Evolutionary conservation across 2,888 invertebrate genomes (phyloP), one percentile per base, ranked within the genome.

Genomic region (Seira sanloemensis): DNA sequence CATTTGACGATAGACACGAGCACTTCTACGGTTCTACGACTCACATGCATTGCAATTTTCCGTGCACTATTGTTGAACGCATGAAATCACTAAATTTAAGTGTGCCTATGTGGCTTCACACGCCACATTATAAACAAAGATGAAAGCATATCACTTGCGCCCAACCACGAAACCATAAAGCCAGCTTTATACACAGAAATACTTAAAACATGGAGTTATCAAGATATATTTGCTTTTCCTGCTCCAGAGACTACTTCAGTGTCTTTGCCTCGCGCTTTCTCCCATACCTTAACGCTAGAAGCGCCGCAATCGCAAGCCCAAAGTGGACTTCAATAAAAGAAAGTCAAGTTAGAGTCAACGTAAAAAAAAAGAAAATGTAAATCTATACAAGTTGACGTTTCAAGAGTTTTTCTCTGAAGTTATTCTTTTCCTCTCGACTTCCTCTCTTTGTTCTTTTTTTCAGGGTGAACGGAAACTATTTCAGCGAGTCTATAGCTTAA

Each of bases 321-420:
- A n/a, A 4, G 4, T 37, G 37, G 37, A 37, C 37, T 37, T 58
- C 24, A 58, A 16, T 26, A 24, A 23, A 73, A 24, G 4, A n/a
- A 24, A 23, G 58, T 24, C n/a, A n/a, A 26, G 26, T 50, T 9
- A n/a, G 24, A 58, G 58, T 37, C 37, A 74, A 80, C 74, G 62
- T 50, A 74, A 66, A 67, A 68, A 58, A 80, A 72, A 67, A 68
- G 54, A 80, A 72, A 80, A 80, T 80, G 80, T 80, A 80, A 80
- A 80, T 80, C 80, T 80, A 67, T 54, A 37, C 37, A 67, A 37
- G 68, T 74, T 74, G 80, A 80, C 68, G 74, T 74, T 68, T 74
- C 69, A 54, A 54, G 58, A 37, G 46, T 78, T 37, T 79, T 79
- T 73, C n/a, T n/a, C 66, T 66, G 37, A 26, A 66, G 66, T 74